Evolutionary conservation across 2,888 invertebrate species (phyloP), one percentile per base, ranked within the genome.

Genomic region (Steinernema scapterisci): DNA sequence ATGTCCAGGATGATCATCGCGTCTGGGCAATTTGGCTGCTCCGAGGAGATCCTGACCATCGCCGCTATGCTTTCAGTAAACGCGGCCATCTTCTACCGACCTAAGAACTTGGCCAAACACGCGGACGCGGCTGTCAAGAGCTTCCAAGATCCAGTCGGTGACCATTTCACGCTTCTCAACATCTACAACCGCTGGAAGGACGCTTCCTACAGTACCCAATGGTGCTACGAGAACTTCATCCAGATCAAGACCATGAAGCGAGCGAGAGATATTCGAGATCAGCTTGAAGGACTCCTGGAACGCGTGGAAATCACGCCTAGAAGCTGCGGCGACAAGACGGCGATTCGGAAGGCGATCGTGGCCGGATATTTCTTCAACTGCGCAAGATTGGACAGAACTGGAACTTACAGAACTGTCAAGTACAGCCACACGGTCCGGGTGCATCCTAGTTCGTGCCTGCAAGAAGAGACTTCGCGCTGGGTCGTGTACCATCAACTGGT

Each of bases 221-320:
- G 99, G 99, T 99, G 99, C 88, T 96, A 94, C 88, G 99, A 99
- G 89, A 97, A 99, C 89, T 99, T 94, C 87, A 94, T 99, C 83
- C 99, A 99, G 87, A 94, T 97, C 88, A 91, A 95, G 78, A 95
- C 95, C 1, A 93, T 97, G 94, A 95, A 95, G 89, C 90, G 97
- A 81, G 87, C 87, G 0, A 63, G 86, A 44, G 87, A 87, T 73
- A 81, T 87, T 23, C 77, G 86, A 23, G 99, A 99, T 88, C 99
- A 99, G 88, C 89, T 99, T 43, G 94, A 93, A 6, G 94, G 95
- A 0, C 90, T 99, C 70, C 93, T 99, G 94, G 95, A 96, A 85
- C 90, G 99, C 75, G 97, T 97, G 1, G 99, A 99, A 91, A 95
- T 99, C 86, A 95, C 96, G 79, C 91, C n/a, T n/a, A n/a, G n/a